phyloP scores from a whole-genome alignment of 2,113 vertebrate genomes.

The Ophthalmolycus amberensis region DNA sequence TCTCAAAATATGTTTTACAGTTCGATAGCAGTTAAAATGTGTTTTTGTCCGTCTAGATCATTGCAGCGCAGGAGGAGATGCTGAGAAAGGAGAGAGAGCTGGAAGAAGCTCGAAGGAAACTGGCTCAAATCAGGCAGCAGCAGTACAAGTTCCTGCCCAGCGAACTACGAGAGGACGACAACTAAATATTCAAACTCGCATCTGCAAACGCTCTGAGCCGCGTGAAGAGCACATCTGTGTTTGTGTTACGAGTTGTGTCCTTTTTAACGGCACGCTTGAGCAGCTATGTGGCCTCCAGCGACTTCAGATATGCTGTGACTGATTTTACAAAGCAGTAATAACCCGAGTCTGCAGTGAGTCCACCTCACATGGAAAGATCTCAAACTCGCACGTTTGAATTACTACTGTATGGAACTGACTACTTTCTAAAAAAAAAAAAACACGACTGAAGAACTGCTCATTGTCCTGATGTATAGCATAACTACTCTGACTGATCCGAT shows the following conservation, averaged over 20 bases:
- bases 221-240: conserved; percentile 26
- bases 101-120: conserved; percentile 97
- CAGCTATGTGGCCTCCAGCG: conserved; percentile 15
- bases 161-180: conserved; percentile 93
- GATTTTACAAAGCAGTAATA: conserved; percentile 29
- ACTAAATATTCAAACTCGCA: conserved; percentile 73
- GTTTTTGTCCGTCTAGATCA: conserved; percentile 85
- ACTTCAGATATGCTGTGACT: conserved; percentile 34
- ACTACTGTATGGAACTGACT: conserved; percentile 62
- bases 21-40: no score
- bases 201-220: conserved; percentile 1
- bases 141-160: conserved; percentile 99
- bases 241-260: conserved; percentile 33
- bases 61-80: conserved; percentile 99
- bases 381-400: conserved; percentile 29
- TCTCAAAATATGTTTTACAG: not conserved
- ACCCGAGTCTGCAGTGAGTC: conserved; percentile 36
- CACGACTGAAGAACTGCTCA: conserved; percentile 42
- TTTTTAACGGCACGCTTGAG: conserved; percentile 25
- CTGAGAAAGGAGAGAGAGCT: conserved; percentile 96
- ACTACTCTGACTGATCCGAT: conserved; percentile 58
- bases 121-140: conserved; percentile 98
- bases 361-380: conserved; percentile 10
- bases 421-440: conserved; percentile 39
- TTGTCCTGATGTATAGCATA: conserved; percentile 36